Evolutionary conservation across 2,888 invertebrate species (phyloP).

Genomic region (Sinopyrophorus schimmeli): DNA sequence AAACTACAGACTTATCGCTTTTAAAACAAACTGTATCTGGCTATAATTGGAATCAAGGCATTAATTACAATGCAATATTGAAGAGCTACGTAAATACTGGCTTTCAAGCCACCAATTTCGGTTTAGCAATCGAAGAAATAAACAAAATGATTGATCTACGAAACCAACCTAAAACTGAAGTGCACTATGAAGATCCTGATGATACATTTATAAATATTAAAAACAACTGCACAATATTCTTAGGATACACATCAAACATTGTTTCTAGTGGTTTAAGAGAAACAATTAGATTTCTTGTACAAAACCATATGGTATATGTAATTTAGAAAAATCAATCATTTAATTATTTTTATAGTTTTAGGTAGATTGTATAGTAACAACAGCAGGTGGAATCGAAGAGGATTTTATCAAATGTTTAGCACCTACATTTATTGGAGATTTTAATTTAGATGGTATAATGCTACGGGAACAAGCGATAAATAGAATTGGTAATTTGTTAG

Average conservation of each 20-base stretch:
- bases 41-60: constrained; percentile 90
- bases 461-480: constrained; percentile 87
- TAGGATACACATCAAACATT: constrained; percentile 97
- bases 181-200: constrained; percentile 69
- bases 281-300: constrained; percentile 81
- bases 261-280: constrained; percentile 94
- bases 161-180: constrained; percentile 67
- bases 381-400: constrained; percentile 98
- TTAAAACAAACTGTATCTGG: constrained; percentile 67
- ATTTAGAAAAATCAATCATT: too few relatives aligned
- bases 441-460: constrained; percentile 76
- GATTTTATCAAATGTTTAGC: constrained; percentile 98
- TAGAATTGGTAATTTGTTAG: constrained; percentile 83
- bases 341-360: constrained; percentile 44
- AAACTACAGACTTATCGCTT: constrained; percentile 43
- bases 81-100: constrained; percentile 80
- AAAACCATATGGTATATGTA: constrained; percentile 71
- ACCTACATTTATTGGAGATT: constrained; percentile 92
- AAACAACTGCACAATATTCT: constrained; percentile 89
- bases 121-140: constrained; percentile 86
- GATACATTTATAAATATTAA: constrained; percentile 76
- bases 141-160: constrained; percentile 87
- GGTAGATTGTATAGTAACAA: constrained; percentile 95
- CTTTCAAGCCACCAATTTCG: constrained; percentile 98
- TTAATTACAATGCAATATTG: constrained; percentile 83